Conservation (phyloP, 1,140 invertebrate genomes). For the Stratiolaelaps scimitus region DNA sequence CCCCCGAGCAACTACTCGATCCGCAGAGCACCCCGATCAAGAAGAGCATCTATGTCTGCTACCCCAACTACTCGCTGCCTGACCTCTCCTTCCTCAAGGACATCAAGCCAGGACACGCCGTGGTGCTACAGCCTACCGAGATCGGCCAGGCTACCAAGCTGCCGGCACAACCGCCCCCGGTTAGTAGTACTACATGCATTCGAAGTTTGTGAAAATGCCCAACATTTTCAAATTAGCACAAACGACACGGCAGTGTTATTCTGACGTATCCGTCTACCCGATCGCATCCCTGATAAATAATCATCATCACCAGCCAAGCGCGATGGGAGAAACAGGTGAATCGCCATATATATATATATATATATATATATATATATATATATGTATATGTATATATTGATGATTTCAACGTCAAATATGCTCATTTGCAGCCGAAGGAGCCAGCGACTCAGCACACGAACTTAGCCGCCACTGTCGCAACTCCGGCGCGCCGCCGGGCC, state of each 20-base stretch:
- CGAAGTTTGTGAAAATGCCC: too few relatives aligned
- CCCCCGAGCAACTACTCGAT: constrained; percentile 31
- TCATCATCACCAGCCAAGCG: too few relatives aligned
- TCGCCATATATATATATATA: too few relatives aligned
- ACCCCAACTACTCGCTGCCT: constrained; percentile 78
- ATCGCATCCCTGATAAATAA: too few relatives aligned
- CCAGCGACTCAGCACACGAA: constrained; percentile 5
- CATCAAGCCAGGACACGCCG: constrained; percentile 38
- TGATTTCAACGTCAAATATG: too few relatives aligned
- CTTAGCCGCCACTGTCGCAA: constrained; percentile 20
- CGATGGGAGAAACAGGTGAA: too few relatives aligned
- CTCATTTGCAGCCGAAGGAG: constrained; percentile 12
- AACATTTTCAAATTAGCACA: too few relatives aligned
- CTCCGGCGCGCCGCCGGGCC: constrained; percentile 31
- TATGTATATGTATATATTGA: too few relatives aligned
- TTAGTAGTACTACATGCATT: too few relatives aligned
- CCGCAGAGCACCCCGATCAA: constrained; percentile 32
- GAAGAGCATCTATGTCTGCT: constrained; percentile 66
- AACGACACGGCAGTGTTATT: too few relatives aligned
- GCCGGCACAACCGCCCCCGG: constrained; percentile 11
- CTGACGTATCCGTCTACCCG: too few relatives aligned
- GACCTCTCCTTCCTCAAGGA: constrained; percentile 62
- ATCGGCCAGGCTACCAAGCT: constrained; percentile 13
- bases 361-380: too few relatives aligned
- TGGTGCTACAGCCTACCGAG: constrained; percentile 33